Percentiles rank a stretch among this genome's conserved stretches.
These are phyloP conservation scores for Mesocricetus auratus DNA, from an alignment of 2,113 vertebrate genomes.

Conservation along the genomic window DNA sequence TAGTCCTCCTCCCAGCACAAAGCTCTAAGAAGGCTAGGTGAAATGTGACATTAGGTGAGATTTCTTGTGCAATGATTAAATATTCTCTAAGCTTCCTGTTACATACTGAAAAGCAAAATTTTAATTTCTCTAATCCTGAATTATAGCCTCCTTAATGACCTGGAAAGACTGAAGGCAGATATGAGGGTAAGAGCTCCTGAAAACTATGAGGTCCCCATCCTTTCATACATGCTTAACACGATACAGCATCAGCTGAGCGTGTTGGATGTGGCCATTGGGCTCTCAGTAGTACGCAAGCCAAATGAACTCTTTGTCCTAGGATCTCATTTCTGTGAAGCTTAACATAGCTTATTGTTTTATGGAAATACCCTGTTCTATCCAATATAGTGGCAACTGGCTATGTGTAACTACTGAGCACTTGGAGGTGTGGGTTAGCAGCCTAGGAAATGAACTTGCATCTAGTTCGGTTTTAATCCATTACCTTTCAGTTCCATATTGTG, in stretches of 20 bases:
- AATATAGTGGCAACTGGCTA: neutral
- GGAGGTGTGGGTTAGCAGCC: neutral
- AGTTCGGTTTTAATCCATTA: constrained; percentile 19
- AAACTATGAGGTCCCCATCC: neutral
- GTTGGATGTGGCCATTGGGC: neutral
- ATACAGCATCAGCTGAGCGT: neutral
- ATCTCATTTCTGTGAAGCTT: neutral
- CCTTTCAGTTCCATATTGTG: neutral
- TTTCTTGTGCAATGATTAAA: neutral
- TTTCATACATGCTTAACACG: neutral
- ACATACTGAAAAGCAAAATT: neutral
- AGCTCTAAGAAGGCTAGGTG: neutral
- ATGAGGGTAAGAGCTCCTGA: neutral
- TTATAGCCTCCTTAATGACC: neutral
- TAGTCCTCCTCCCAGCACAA: neutral
- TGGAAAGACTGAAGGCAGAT: neutral
- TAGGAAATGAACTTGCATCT: neutral
- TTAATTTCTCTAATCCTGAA: constrained; percentile 5
- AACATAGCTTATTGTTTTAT: neutral
- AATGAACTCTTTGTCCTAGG: neutral
- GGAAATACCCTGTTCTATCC: neutral
- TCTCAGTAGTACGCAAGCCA: neutral
- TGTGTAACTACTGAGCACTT: neutral
- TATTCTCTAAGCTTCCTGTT: neutral
- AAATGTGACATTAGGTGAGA: neutral